These are phyloP conservation scores for Petrocephalus sullivani DNA, from an alignment of 2,797 vertebrate genomes.

Conservation along the genomic window DNA sequence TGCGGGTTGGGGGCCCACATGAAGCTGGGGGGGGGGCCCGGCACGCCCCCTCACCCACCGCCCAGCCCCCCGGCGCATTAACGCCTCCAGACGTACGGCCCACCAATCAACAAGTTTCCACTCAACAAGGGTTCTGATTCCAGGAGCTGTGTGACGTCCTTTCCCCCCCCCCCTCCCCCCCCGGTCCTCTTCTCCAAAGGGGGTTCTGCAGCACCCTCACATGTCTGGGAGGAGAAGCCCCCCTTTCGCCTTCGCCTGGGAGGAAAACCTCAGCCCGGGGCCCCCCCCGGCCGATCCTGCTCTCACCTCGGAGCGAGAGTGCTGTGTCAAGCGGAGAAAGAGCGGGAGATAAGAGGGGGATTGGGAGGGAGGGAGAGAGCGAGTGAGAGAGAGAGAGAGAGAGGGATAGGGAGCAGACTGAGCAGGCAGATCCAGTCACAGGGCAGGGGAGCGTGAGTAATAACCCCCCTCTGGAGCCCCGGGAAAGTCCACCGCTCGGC, in stretches of 20 bases:
- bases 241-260: slow-evolving; percentile 29
- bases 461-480: slow-evolving; percentile 30
- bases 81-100: not conserved
- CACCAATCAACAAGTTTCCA: slow-evolving; percentile 18
- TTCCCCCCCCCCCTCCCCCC: not conserved
- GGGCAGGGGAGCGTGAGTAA: slow-evolving; percentile 22
- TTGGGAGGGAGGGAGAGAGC: slow-evolving; percentile 32
- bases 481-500: not conserved
- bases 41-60: not conserved
- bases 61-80: slow-evolving; percentile 3
- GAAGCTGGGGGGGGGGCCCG: slow-evolving; percentile 58
- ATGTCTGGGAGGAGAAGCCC: slow-evolving; percentile 30
- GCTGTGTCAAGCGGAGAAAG: slow-evolving; percentile 54
- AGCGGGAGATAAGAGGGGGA: slow-evolving; percentile 48
- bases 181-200: slow-evolving; percentile 15
- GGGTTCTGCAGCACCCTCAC: slow-evolving; percentile 25
- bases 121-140: not conserved
- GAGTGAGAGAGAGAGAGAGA: slow-evolving; percentile 25
- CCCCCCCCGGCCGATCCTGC: slow-evolving; percentile 40
- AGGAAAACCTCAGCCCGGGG: slow-evolving; percentile 30
- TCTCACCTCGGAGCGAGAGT: slow-evolving; percentile 53
- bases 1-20: slow-evolving; percentile 65
- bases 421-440: slow-evolving; percentile 19
- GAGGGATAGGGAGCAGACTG: not conserved
- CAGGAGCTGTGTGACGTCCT: slow-evolving; percentile 17